Evolutionary conservation across 2,113 vertebrate genomes (phyloP), one percentile per base, ranked within the genome.

Genomic region (Eidolon helvum): DNA sequence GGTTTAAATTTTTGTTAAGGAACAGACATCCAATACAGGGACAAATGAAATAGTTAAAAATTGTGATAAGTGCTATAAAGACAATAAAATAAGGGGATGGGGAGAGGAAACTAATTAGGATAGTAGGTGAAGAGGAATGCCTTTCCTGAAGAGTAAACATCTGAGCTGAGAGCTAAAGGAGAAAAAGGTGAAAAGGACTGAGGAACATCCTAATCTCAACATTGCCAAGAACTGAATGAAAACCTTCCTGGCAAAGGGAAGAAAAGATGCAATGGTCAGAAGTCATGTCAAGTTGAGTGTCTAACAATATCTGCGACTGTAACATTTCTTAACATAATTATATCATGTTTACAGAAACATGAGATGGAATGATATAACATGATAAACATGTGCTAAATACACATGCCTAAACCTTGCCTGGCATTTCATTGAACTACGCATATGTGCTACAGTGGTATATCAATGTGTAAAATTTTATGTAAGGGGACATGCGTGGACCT

Each of bases 1-100:
- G 78, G 85, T 85, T 93, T 74, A 87, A 74, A 55, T 84, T 95
- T 79, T 87, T 87, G 7, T 72, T 90, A 87, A 80, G 40, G 40
- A 95, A 90, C 16, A 82, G 65, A 79, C 30, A 71, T 78, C 4
- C 53, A 72, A 59, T 63, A 55, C 90, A 59, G 63, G 79, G 30
- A 80, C 28, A 90, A 94, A 59, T 16, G 59, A 87, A 97, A 30
- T 12, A 72, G 30, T 66, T 77, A 59, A n/a, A 78, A 69, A 55
- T 55, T 90, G 35, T 71, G n/a, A 33, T 75, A 65, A 87, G 22
- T 75, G n/a, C 43, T 35, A 38, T 59, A 40, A 95, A 90, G 69
- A 16, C 33, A 63, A 68, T 79, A 80, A 86, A 87, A 78, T 12
- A 91, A 96, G 35, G 10, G 30, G 63, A 66, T 35, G 28, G 21